phyloP scores from a whole-genome alignment of 2,113 vertebrate species.

The Pleuronectes platessa region DNA sequence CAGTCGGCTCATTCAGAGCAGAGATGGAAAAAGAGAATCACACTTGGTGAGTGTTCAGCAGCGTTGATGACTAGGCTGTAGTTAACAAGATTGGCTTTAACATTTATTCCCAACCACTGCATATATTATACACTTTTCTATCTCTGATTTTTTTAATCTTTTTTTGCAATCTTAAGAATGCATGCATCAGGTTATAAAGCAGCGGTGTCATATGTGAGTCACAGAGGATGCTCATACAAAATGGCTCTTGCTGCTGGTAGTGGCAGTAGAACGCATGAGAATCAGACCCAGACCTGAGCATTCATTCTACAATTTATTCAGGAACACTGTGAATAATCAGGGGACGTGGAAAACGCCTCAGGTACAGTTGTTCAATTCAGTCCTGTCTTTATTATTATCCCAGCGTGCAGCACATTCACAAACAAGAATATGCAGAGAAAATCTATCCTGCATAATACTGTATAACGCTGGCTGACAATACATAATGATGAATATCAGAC shows the following conservation, averaged over 20 bases:
- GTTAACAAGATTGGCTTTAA: constrained; percentile 22
- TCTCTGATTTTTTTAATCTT: not conserved
- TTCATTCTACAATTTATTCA: constrained; percentile 20
- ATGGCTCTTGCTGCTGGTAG: constrained; percentile 20
- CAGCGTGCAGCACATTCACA: not conserved
- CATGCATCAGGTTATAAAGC: constrained; percentile 12
- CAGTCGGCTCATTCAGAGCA: constrained; percentile 69
- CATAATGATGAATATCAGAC: constrained; percentile 11
- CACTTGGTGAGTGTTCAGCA: constrained; percentile 60
- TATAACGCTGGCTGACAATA: constrained; percentile 6
- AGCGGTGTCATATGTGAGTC: constrained; percentile 27
- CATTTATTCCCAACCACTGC: constrained; percentile 22
- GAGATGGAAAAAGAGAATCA: constrained; percentile 77
- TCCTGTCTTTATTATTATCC: constrained; percentile 3
- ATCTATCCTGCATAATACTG: not conserved
- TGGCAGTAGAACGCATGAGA: constrained; percentile 31
- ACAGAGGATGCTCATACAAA: constrained; percentile 29
- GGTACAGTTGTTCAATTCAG: constrained; percentile 20
- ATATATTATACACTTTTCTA: not conserved
- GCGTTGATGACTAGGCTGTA: constrained; percentile 46
- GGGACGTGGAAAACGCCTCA: constrained; percentile 9
- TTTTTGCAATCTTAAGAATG: not conserved
- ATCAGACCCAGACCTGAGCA: constrained; percentile 33
- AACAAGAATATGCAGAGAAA: constrained; percentile 7
- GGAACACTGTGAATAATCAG: constrained; percentile 26